Evolutionary conservation across 2,888 invertebrate species (phyloP), one percentile per base, ranked within the genome.

Genomic region (Strigamia maritima): DNA sequence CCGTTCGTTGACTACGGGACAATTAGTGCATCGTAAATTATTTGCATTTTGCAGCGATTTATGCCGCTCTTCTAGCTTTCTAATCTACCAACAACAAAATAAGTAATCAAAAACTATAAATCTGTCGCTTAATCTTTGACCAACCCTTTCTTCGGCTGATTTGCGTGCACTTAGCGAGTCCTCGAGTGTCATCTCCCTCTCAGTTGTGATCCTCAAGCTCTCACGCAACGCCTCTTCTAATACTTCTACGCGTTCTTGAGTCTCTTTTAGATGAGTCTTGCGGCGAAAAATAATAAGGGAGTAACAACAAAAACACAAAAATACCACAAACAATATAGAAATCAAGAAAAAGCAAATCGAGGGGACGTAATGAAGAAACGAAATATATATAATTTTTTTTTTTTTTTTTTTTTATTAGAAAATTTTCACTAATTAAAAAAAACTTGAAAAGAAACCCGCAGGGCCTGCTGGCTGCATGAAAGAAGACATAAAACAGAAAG

Each of bases 211-310:
- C 84, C 90, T 85, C 79, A 92, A 91, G 81, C 93, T 94, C 85
- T 94, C 93, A 80, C 93, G 90, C 80, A 96, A 87, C 24, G 95
- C 95, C 82, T 93, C 92, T 85, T 94, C 94, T 82, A 96, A 87
- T 84, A 94, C 93, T 84, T 90, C 89, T 79, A 95, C 92, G 82
- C 92, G 88, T 81, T 89, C 89, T 79, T 90, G 89, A 86, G 91
- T 92, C 80, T 86, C 82, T 81, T 89, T 82, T 81, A 83, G 44
- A 31, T 78, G 35, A 60, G 65, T 78, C 78, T 78, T 78, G 35
- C 60, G 65, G 65, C 31, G 65, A 31, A 65, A 31, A 60, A 24
- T n/a, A 78, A 65, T n/a, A 44, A 44, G 65, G 40, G 35, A 70
- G 28, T 70, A 70, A 75, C 35, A 75, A 35, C 75, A 75, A 75